phyloP scores from a whole-genome alignment of 92 coral and sea anemone genomes.

The Ricordea florida region DNA sequence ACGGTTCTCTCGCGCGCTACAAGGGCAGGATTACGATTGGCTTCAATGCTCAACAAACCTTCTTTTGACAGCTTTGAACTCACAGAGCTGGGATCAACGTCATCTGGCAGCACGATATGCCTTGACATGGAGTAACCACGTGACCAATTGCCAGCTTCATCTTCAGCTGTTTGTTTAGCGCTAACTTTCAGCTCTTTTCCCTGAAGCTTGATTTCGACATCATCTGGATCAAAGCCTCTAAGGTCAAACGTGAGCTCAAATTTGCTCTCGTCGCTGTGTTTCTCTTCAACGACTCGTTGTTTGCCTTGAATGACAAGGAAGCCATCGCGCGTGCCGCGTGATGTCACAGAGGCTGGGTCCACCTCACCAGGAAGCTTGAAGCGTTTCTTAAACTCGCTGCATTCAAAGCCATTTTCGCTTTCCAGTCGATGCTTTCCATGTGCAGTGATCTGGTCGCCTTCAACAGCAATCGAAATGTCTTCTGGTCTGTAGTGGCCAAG shows the following conservation, averaged over 20 bases:
- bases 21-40: slow-evolving; percentile 15
- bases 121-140: slow-evolving; percentile 44
- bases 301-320: slow-evolving; percentile 28
- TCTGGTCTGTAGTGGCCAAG: slow-evolving; percentile 37
- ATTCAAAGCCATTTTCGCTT: slow-evolving; percentile 36
- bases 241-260: not conserved
- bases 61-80: slow-evolving; percentile 40
- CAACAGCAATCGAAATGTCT: slow-evolving; percentile 48
- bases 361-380: slow-evolving; percentile 44
- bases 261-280: not conserved
- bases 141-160: slow-evolving; percentile 17
- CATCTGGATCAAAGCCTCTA: slow-evolving; percentile 3
- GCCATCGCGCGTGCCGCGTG: slow-evolving; percentile 36
- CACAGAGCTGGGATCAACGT: slow-evolving; percentile 45
- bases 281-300: not conserved
- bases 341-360: slow-evolving; percentile 44
- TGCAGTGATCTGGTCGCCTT: slow-evolving; percentile 35
- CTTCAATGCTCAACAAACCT: slow-evolving; percentile 47
- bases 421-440: slow-evolving; percentile 44
- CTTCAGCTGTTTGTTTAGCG: not conserved
- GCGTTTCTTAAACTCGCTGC: slow-evolving; percentile 39
- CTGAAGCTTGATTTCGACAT: not conserved
- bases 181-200: not conserved
- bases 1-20: not conserved
- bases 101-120: slow-evolving; percentile 41